Evolutionary conservation across 2,113 vertebrate species (phyloP), one percentile per base, ranked within the genome.

Genomic region (Phaethornis superciliosus): DNA sequence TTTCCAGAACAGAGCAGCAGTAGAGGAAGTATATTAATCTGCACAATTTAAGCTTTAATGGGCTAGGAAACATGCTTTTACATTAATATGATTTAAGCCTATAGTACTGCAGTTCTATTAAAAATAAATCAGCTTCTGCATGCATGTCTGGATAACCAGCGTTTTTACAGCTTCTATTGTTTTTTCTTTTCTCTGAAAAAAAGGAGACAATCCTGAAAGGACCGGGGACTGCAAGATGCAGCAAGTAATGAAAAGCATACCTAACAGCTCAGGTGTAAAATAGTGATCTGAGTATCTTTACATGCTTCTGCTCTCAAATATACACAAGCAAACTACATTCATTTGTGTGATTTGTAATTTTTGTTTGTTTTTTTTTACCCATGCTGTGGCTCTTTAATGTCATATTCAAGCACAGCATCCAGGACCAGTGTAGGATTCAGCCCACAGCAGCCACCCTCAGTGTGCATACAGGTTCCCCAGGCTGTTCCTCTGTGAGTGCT

Each of bases 21-120:
- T 56, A 71, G 70, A 72, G 67, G 55, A 55, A 95, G n/a, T 91
- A 56, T 95, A 97, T 96, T 95, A 97, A 96, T 96, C 93, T 97
- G 94, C 67, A 90, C 89, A 96, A 96, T 97, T 97, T 96, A 95
- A 97, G 82, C 23, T 74, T 96, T 95, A 97, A 96, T 97, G 94
- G 93, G 64, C 85, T 96, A 96, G 63, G 84, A 96, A 93, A 95
- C 71, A 85, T 92, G 27, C 95, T 97, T 97, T 95, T 95, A 84
- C 69, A 71, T 95, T 97, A 95, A 95, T 94, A 83, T 95, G 86
- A 96, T 94, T 96, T 97, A 97, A 97, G 63, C 46, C 35, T 81
- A 81, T 96, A 89, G 27, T 90, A 55, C 55, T 77, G 46, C 84
- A 64, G 74, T 97, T 97, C 77, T 96, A 86, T 94, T 96, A 94